Conservation (phyloP, 2,113 vertebrate species). For the Laterallus jamaicensis region DNA sequence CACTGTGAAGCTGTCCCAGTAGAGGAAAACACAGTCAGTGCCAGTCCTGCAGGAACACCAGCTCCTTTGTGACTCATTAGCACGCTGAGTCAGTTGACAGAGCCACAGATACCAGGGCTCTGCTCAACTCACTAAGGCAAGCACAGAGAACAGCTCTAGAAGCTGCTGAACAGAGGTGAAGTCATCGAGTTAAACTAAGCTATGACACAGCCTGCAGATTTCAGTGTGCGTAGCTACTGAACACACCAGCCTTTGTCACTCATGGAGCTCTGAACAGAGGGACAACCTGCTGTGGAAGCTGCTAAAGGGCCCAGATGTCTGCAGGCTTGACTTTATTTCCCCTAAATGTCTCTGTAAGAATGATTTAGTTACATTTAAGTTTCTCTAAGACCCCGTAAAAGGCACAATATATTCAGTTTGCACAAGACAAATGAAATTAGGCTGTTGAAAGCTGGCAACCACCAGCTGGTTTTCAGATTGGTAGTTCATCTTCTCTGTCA, state of each 20-base stretch:
- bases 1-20: neutral
- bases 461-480: neutral
- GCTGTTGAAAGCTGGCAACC: neutral
- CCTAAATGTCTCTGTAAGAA: neutral
- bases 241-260: neutral
- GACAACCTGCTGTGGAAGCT: neutral
- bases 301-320: neutral
- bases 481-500: neutral
- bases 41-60: neutral
- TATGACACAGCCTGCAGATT: neutral
- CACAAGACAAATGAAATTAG: neutral
- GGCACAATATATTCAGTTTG: neutral
- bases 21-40: neutral
- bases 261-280: neutral
- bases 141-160: neutral
- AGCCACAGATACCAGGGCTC: constrained; percentile 42
- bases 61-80: constrained; percentile 30
- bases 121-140: neutral
- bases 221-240: neutral
- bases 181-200: neutral
- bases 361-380: neutral
- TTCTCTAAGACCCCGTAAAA: neutral
- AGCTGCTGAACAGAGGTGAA: neutral
- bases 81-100: neutral
- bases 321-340: neutral